Conservation (phyloP, 30 jellyfish, hydroid and myxozoan species). For the Aurelia sp. region DNA sequence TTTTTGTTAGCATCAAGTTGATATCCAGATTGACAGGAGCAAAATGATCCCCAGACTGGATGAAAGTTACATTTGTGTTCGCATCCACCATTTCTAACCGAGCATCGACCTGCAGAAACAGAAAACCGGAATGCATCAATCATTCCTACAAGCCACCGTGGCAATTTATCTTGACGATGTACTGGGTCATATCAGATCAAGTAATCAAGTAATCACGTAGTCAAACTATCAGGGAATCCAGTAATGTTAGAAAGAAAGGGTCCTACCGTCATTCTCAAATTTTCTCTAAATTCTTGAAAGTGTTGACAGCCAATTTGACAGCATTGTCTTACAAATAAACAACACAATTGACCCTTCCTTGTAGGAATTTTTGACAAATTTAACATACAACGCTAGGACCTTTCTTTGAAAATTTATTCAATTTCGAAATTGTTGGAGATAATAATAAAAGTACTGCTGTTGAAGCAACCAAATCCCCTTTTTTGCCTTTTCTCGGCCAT, state of each 20-base stretch:
- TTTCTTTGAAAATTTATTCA: too few species aligned
- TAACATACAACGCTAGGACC: background rate
- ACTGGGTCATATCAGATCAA: too few species aligned
- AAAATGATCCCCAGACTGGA: slow-evolving; percentile 36
- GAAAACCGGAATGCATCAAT: background rate
- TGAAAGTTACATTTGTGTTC: slow-evolving; percentile 45
- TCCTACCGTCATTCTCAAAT: too few species aligned
- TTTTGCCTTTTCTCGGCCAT: too few species aligned
- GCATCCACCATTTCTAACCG: slow-evolving; percentile 59
- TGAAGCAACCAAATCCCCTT: too few species aligned
- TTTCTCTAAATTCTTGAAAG: background rate
- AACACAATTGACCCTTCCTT: too few species aligned
- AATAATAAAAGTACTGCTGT: too few species aligned
- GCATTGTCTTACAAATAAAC: background rate
- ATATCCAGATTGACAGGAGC: slow-evolving; percentile 63
- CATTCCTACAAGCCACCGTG: background rate
- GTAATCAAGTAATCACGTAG: too few species aligned
- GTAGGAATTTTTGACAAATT: too few species aligned
- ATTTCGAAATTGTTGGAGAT: too few species aligned
- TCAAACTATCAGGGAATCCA: too few species aligned
- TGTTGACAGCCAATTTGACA: background rate
- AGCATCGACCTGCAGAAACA: slow-evolving; percentile 15
- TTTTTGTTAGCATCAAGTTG: slow-evolving; percentile 23
- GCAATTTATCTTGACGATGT: background rate
- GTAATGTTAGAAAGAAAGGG: too few species aligned